Evolutionary conservation across 2,888 invertebrate species (phyloP), one percentile per base, ranked within the genome.

Genomic region (Acanthoscelides obtectus): DNA sequence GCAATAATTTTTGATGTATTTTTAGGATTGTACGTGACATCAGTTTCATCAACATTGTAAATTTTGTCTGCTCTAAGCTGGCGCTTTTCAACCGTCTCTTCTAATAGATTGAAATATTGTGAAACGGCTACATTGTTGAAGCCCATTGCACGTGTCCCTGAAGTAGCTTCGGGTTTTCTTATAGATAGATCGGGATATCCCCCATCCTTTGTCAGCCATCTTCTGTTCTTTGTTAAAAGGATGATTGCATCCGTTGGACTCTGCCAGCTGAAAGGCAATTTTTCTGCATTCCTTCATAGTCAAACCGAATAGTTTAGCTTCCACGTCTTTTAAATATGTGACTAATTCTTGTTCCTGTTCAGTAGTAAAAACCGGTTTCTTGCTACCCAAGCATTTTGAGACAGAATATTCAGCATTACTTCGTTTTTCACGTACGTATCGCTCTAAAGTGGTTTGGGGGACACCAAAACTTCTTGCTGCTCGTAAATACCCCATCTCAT

Each of bases 21-120:
- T 71, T 80, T 81, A 0, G 79, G 78, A 19, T 81, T 81, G 64
- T 75, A 72, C 0, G 80, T 77, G 63, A 83, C 73, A 0, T 81
- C 81, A 19, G 80, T 82, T 72, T 83, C 83, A 72, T 83, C 83
- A 22, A 76, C 70, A 70, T 81, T 81, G 22, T 72, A 81, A 22
- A 80, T 79, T 27, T 27, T 67, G 12, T 76, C 73, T 27, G 66
- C 67, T 63, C 69, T 71, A 19, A 74, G 22, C n/a, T 72, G 6
- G 27, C 72, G 22, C 22, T 71, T 71, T 0, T 75, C 72, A 20
- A 73, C 22, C n/a, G 63, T 69, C 64, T 65, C 67, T 22, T 27
- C 63, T 19, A 73, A 65, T 12, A 76, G 64, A 1, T n/a, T 22
- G 66, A 74, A 75, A 63, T 74, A 72, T 66, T 70, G 65, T 17